phyloP scores from a whole-genome alignment of 2,797 vertebrate genomes.

The Sphaeramia orbicularis region DNA sequence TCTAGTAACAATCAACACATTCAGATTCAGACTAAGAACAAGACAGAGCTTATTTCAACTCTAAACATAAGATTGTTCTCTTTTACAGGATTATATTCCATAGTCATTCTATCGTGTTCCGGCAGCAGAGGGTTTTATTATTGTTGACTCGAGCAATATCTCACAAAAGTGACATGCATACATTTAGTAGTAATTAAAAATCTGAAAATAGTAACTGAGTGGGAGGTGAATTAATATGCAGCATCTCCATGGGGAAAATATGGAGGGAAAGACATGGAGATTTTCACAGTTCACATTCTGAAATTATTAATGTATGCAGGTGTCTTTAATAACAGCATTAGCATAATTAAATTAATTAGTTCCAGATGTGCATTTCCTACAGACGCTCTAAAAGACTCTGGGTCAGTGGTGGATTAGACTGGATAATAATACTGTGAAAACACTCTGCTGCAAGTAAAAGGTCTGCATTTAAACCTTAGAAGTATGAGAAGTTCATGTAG shows the following conservation, averaged over 20 bases:
- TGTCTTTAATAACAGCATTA: background rate
- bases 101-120: no score
- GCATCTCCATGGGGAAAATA: background rate
- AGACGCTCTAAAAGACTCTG: background rate
- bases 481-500: no score
- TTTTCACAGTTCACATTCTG: background rate
- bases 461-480: no score
- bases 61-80: no score
- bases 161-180: background rate
- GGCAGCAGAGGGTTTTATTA: background rate
- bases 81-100: no score
- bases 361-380: background rate
- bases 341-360: background rate
- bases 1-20: no score
- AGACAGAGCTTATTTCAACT: no score
- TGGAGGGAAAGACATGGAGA: background rate
- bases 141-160: background rate
- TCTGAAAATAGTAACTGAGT: conserved; percentile 13
- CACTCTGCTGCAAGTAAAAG: no score
- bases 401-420: background rate
- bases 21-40: no score
- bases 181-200: conserved; percentile 3
- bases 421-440: no score
- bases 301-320: background rate
- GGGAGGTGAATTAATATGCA: conserved; percentile 16